Base-by-base conservation (phyloP, 2,113 vertebrate genomes). In the Coreoperca whiteheadi region DNA sequence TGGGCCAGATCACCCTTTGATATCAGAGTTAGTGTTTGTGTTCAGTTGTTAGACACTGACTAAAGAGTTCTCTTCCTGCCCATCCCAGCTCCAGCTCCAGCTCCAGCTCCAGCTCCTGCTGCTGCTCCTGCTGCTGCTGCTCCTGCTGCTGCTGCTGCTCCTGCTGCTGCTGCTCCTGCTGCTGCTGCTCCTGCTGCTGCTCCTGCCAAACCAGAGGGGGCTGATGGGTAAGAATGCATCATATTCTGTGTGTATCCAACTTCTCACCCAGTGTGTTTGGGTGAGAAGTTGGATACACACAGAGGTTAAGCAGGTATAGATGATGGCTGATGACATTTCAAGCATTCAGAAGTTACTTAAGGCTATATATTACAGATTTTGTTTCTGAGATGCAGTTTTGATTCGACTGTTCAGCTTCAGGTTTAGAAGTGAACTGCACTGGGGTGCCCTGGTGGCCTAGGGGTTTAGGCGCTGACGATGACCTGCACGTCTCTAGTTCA, bases 181-280 rank as follows among this genome's bases (percentile, higher is more conserved):
- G 3, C 80, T 0, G 48, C 77, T n/a, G 0, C 59, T 5, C 7
- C 75, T 18, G 43, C 25, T 50, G 20, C 37, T 4, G 84, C 70
- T 50, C 46, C 84, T 6, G 79, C 74, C 20, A 88, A 79, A 70
- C 83, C 90, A 79, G 90, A 86, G 20, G 91, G 70, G 14, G 74
- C 21, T 41, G 83, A 90, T 7, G 87, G 59, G 94, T 96, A 88
- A 89, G 86, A 80, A n/a, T 28, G 2, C 21, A 65, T 6, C 25
- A 25, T 18, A 9, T 18, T 11, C 21, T 21, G 34, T 12, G 1
- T 43, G 11, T 8, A 25, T 9, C 21, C 6, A 0, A 43, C n/a
- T 11, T 48, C 21, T 48, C 15, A 50, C 18, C 18, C 10, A 28
- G 32, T 64, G 43, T 0, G 6, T 18, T 12, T 6, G 1, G 0